Evolutionary conservation across 2,797 vertebrate species (phyloP).

Genomic region (Pogonophryne albipinna): DNA sequence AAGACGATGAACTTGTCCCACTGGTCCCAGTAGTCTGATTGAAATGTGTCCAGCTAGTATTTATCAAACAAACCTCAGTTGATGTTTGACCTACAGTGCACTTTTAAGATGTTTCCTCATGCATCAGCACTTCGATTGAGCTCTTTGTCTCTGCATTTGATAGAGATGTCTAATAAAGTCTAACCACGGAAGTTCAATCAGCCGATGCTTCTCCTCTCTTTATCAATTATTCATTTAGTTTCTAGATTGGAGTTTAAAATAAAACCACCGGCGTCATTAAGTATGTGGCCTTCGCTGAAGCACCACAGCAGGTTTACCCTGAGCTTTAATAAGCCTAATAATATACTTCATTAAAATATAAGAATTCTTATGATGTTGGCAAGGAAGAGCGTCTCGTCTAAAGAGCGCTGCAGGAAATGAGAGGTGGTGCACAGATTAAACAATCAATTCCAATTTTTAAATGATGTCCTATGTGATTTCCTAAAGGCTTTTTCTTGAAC

Average conservation of each 20-base stretch:
- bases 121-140: neutral
- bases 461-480: neutral
- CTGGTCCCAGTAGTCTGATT: neutral
- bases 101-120: neutral
- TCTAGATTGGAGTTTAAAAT: too few species aligned
- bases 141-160: neutral
- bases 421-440: too few species aligned
- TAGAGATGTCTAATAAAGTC: neutral
- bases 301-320: neutral
- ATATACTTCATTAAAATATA: neutral
- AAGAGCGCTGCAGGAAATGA: too few species aligned
- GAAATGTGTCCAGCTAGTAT: neutral
- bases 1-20: neutral
- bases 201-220: too few species aligned
- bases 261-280: neutral
- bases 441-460: too few species aligned
- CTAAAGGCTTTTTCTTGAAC: too few species aligned
- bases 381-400: too few species aligned
- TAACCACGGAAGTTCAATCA: neutral
- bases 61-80: neutral
- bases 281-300: neutral
- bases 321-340: neutral
- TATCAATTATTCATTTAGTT: neutral
- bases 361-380: neutral
- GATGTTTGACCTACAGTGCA: neutral